Conservation (phyloP, 2,888 invertebrate species). For the Adelphocoris suturalis region DNA sequence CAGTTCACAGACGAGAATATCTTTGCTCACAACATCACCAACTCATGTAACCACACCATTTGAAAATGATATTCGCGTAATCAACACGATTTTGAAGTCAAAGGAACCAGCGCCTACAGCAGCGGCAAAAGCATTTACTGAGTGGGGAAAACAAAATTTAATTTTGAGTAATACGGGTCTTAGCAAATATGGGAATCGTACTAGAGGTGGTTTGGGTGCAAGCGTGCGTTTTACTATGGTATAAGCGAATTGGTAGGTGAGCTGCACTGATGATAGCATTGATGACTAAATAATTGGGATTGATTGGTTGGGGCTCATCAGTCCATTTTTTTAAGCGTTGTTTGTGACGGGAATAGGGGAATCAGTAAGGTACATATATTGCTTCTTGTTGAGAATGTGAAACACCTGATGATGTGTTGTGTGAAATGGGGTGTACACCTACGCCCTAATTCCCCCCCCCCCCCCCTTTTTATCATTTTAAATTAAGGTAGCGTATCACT, state of each 20-base stretch:
- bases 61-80: slow-evolving; percentile 1
- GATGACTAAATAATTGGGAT: no score
- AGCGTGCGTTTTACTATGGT: neutral
- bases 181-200: neutral
- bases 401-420: neutral
- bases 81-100: neutral
- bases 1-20: slow-evolving; percentile 24
- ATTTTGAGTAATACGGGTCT: neutral
- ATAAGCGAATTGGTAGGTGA: neutral
- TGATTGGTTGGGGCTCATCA: neutral
- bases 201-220: slow-evolving; percentile 17
- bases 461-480: no score
- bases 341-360: neutral
- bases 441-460: no score
- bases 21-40: slow-evolving; percentile 61
- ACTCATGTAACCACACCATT: slow-evolving; percentile 60
- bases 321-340: neutral
- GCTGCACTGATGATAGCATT: neutral
- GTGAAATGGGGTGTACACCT: no score
- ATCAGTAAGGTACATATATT: neutral
- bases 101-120: neutral
- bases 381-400: neutral
- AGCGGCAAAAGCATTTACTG: slow-evolving; percentile 50
- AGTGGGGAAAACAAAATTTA: slow-evolving; percentile 46
- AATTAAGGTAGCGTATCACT: no score